These are phyloP conservation scores for Stenopsyche tienmushanensis DNA, from an alignment of 1,140 invertebrate species.

Conservation along the genomic window DNA sequence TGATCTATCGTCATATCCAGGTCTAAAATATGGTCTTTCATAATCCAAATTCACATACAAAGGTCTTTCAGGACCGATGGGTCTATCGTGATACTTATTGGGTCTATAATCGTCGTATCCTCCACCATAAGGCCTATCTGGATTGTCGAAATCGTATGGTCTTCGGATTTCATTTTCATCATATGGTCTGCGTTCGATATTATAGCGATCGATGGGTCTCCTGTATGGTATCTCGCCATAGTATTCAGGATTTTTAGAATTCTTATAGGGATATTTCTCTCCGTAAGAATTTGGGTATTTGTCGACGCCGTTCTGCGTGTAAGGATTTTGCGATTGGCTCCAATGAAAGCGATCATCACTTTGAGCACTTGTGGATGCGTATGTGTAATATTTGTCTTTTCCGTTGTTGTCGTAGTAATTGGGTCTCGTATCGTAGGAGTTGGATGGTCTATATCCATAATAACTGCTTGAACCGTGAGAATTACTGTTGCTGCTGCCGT, in stretches of 20 bases:
- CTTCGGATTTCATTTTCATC: neutral
- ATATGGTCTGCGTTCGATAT: conserved; percentile 14
- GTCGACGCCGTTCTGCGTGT: conserved; percentile 5
- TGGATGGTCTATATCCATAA: conserved; percentile 15
- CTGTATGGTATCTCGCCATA: neutral
- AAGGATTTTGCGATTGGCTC: conserved; percentile 28
- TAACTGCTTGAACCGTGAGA: conserved; percentile 7
- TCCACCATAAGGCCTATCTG: conserved; percentile 22
- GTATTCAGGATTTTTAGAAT: conserved; percentile 1
- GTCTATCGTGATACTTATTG: conserved; percentile 30
- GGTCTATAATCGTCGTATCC: conserved; percentile 30
- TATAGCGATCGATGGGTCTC: neutral
- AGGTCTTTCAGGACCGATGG: conserved; percentile 26
- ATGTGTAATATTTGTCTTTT: conserved; percentile 24
- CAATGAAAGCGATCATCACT: conserved; percentile 32
- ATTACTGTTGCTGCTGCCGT: neutral
- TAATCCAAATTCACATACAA: conserved; percentile 1
- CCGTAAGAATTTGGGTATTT: conserved; percentile 29
- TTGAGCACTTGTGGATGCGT: conserved; percentile 20
- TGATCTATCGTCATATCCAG: neutral
- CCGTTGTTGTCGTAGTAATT: conserved; percentile 19
- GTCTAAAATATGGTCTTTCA: conserved; percentile 22
- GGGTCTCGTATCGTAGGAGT: conserved; percentile 13
- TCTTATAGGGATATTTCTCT: conserved; percentile 33
- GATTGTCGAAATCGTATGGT: conserved; percentile 15